Evolutionary conservation across 2,797 vertebrate species (phyloP).

Genomic region (Takifugu rubripes): DNA sequence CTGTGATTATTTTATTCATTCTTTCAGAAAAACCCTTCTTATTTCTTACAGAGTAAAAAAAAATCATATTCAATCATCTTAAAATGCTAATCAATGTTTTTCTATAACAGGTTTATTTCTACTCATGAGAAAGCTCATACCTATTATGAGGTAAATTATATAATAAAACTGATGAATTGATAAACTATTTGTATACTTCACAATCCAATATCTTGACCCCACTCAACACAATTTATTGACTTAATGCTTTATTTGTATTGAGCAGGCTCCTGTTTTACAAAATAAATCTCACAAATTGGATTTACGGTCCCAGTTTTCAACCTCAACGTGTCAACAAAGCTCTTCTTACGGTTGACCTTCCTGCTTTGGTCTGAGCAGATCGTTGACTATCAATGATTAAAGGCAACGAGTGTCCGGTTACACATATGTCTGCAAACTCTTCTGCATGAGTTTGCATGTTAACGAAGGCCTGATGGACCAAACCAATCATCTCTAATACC

Average conservation of each 20-base stretch:
- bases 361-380: slow-evolving; percentile 16
- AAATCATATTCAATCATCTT: too few relatives aligned
- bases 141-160: neutral
- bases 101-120: too few relatives aligned
- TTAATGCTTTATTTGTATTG: too few relatives aligned
- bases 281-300: too few relatives aligned
- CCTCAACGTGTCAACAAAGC: neutral
- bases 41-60: too few relatives aligned
- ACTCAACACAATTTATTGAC: too few relatives aligned
- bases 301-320: too few relatives aligned
- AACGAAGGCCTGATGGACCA: too few relatives aligned
- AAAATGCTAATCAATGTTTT: too few relatives aligned
- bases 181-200: neutral
- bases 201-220: neutral
- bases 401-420: slow-evolving; percentile 28
- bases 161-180: neutral
- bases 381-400: slow-evolving; percentile 59
- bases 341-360: slow-evolving; percentile 28
- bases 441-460: neutral
- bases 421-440: slow-evolving; percentile 6
- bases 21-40: neutral
- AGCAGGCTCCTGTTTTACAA: too few relatives aligned
- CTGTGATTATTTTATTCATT: neutral
- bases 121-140: too few relatives aligned
- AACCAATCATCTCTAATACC: neutral